Evolutionary conservation across 2,113 vertebrate genomes (phyloP).

Genomic region (Corydoras maculifer): DNA sequence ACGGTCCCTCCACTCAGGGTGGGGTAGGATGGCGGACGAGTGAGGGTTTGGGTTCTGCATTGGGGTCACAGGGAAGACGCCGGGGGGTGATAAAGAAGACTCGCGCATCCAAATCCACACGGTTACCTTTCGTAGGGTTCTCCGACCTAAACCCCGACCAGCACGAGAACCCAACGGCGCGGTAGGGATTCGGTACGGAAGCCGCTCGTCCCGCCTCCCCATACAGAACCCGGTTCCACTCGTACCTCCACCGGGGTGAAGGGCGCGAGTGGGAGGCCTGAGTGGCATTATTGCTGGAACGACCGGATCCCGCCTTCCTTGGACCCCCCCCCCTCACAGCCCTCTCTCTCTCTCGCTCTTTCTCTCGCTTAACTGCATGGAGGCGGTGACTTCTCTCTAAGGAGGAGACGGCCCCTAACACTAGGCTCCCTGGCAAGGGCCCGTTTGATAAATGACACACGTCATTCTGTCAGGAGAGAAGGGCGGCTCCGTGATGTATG

Average conservation of each 20-base stretch:
- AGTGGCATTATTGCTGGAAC: constrained; percentile 38
- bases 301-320: constrained; percentile 26
- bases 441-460: constrained; percentile 98
- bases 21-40: too few relatives aligned
- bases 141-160: too few relatives aligned
- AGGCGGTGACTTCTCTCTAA: constrained; percentile 47
- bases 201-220: too few relatives aligned
- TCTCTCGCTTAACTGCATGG: constrained; percentile 35
- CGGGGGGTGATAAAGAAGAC: too few relatives aligned
- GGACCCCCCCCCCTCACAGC: constrained; percentile 26
- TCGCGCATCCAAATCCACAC: too few relatives aligned
- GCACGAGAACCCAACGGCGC: too few relatives aligned
- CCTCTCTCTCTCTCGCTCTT: constrained; percentile 23
- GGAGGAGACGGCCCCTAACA: constrained; percentile 56
- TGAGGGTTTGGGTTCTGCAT: too few relatives aligned
- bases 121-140: too few relatives aligned
- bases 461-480: constrained; percentile 96
- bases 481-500: constrained; percentile 98
- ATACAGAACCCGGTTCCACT: neutral
- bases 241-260: constrained; percentile 31
- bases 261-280: constrained; percentile 33
- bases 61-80: too few relatives aligned
- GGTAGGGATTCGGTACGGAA: too few relatives aligned
- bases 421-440: constrained; percentile 72
- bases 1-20: too few relatives aligned